These are phyloP conservation scores for Papilio elwesi DNA, from an alignment of 2,888 invertebrate species.

Conservation along the genomic window DNA sequence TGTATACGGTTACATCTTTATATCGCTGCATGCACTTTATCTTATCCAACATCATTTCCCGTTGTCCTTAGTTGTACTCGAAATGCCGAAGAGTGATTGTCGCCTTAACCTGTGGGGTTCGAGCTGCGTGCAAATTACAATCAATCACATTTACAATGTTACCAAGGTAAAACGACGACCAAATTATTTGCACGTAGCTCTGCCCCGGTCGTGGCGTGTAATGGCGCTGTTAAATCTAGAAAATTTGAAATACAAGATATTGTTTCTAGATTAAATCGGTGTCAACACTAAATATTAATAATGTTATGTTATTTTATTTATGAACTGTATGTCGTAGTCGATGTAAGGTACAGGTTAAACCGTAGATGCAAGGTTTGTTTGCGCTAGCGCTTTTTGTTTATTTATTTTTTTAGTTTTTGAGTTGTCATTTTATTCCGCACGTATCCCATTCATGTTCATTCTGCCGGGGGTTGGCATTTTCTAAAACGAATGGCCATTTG, in stretches of 20 bases:
- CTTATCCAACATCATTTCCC: slow-evolving; percentile 58
- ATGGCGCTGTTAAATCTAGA: slow-evolving; percentile 45
- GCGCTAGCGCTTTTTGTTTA: slow-evolving; percentile 70
- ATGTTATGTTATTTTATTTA: slow-evolving; percentile 42
- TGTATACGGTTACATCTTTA: slow-evolving; percentile 19
- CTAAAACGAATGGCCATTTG: slow-evolving; percentile 59
- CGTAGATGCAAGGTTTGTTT: slow-evolving; percentile 75
- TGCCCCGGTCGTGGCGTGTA: slow-evolving; percentile 47
- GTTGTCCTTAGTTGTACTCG: slow-evolving; percentile 78
- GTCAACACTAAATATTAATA: slow-evolving; percentile 50
- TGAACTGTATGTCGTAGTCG: slow-evolving; percentile 56
- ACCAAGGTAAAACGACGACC: not conserved
- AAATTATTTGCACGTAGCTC: slow-evolving; percentile 54
- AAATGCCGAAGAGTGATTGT: slow-evolving; percentile 81
- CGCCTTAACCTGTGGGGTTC: slow-evolving; percentile 53
- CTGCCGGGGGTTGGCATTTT: slow-evolving; percentile 81
- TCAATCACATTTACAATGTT: slow-evolving; percentile 6
- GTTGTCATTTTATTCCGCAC: slow-evolving; percentile 85
- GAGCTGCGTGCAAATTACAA: slow-evolving; percentile 48
- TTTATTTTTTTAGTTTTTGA: slow-evolving; percentile 73
- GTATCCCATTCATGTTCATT: slow-evolving; percentile 85
- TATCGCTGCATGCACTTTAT: slow-evolving; percentile 41
- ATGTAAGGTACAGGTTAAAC: slow-evolving; percentile 75
- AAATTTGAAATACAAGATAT: slow-evolving; percentile 16
- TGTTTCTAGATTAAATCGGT: slow-evolving; percentile 44